Evolutionary conservation across 2,797 vertebrate species (phyloP).

Genomic region (Melanotaenia boesemani): DNA sequence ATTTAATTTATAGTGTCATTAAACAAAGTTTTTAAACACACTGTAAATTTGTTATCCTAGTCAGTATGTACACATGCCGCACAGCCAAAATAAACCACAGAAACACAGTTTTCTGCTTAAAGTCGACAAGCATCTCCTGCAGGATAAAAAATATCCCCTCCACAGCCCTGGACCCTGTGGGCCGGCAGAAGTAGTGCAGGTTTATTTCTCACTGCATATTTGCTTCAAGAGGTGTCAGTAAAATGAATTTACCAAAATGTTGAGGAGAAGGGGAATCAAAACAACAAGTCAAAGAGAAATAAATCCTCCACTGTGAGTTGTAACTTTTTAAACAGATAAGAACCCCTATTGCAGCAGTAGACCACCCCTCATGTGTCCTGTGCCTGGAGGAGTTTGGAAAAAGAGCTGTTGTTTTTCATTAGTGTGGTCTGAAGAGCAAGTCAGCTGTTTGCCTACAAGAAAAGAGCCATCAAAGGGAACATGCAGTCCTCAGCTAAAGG

Average conservation of each 20-base stretch:
- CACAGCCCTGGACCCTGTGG: conserved; percentile 2
- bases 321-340: conserved; percentile 64
- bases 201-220: conserved; percentile 20
- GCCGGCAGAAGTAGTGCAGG: background rate
- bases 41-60: background rate
- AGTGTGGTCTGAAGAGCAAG: conserved; percentile 55
- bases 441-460: conserved; percentile 61
- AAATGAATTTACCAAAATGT: conserved; percentile 42
- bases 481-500: conserved; percentile 44
- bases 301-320: conserved; percentile 48
- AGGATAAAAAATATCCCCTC: background rate
- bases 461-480: conserved; percentile 43
- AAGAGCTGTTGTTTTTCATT: conserved; percentile 60
- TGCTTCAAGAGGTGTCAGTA: conserved; percentile 11
- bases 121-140: conserved; percentile 4
- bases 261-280: conserved; percentile 24
- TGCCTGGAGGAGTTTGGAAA: conserved; percentile 45
- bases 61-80: conserved; percentile 13
- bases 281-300: conserved; percentile 39
- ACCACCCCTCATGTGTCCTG: conserved; percentile 21
- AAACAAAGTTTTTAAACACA: background rate
- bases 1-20: background rate
- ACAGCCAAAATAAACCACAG: conserved; percentile 9
- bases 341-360: conserved; percentile 30
- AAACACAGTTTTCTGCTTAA: conserved; percentile 6